Conservation (phyloP, 1,140 invertebrate species). For the Neodiprion lecontei region DNA sequence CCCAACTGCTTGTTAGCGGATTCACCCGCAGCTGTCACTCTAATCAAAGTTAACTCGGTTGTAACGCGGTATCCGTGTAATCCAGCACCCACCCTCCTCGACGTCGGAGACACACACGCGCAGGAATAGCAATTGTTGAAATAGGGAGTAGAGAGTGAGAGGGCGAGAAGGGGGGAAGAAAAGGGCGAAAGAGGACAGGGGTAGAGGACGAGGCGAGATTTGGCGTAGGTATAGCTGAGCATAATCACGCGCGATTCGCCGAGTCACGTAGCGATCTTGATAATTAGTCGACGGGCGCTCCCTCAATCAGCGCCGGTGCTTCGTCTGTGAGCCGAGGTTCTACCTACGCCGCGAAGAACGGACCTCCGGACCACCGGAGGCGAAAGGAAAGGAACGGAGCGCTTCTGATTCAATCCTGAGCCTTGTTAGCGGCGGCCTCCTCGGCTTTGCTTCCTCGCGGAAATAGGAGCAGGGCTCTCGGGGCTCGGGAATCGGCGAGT, state of each 20-base stretch:
- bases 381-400: neutral
- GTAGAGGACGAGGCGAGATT: neutral
- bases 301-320: constrained; percentile 3
- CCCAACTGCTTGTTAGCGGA: neutral
- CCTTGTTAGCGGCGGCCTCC: constrained; percentile 9
- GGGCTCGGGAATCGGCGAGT: neutral
- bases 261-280: constrained; percentile 8
- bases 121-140: neutral
- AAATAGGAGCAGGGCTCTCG: neutral
- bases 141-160: neutral
- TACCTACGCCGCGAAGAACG: neutral
- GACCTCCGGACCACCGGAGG: neutral
- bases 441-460: neutral
- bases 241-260: neutral
- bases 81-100: neutral
- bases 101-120: neutral
- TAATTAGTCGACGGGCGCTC: constrained; percentile 1
- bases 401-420: constrained; percentile 4
- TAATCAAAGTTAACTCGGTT: constrained; percentile 7
- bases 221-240: too few species aligned
- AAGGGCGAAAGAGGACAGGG: neutral
- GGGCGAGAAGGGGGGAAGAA: neutral
- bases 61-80: neutral
- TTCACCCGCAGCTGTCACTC: neutral
- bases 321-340: neutral